Evolutionary conservation across 2,888 invertebrate genomes (phyloP).

Genomic region (Camponotus fellah): DNA sequence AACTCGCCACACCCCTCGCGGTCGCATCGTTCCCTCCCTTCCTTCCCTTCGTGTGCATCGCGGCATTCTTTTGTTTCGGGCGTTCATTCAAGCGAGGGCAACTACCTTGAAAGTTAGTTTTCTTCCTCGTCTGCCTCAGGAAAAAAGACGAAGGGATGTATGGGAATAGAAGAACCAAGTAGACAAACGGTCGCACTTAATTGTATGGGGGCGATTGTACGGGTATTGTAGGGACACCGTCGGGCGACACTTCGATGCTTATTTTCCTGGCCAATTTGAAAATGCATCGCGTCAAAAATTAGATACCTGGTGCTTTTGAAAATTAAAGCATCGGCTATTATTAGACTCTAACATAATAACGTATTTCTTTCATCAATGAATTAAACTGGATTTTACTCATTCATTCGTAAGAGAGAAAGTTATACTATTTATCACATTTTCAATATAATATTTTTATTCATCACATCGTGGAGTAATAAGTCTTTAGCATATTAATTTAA

Average conservation of each 20-base stretch:
- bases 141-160: conserved; percentile 45
- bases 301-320: conserved; percentile 13
- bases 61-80: conserved; percentile 79
- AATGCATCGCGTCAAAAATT: conserved; percentile 19
- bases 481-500: background rate
- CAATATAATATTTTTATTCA: background rate
- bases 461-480: background rate
- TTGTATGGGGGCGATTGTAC: conserved; percentile 68
- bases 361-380: background rate
- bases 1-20: conserved; percentile 81
- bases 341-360: background rate
- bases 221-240: conserved; percentile 34
- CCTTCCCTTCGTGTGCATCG: conserved; percentile 67
- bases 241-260: conserved; percentile 68
- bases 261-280: conserved; percentile 47
- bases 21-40: conserved; percentile 81
- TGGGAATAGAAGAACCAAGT: conserved; percentile 51
- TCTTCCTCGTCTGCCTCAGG: conserved; percentile 62
- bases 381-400: background rate
- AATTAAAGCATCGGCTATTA: conserved; percentile 16
- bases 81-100: conserved; percentile 74
- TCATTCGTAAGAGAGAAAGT: background rate
- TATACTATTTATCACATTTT: background rate
- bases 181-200: conserved; percentile 70
- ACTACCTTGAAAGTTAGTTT: conserved; percentile 73